Base-by-base conservation (phyloP, 2,888 invertebrate species). In the Siphlonurus alternatus region DNA sequence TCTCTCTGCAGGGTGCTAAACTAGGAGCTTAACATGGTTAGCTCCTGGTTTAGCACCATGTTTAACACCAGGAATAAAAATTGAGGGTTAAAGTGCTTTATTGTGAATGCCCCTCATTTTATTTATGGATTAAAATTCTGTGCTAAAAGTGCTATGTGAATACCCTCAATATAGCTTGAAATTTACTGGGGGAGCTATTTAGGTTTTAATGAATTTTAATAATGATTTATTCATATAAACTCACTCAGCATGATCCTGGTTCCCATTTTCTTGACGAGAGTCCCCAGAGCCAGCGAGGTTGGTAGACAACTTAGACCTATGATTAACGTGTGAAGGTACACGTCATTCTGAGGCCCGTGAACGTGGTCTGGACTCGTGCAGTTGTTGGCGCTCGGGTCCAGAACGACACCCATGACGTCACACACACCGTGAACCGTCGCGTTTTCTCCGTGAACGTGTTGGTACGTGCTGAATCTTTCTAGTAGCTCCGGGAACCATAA, bases 401-500 rank as follows among this genome's bases (percentile, higher is more conserved):
- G 75, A 2, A 79, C 72, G 18, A 83, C 56, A 7, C 56, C 56
- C 56, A 56, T 83, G 63, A 85, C 82, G 7, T 85, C 79, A 18
- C 88, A 87, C 1, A 89, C 88, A 70, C 87, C 86, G 73, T 89
- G 89, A 5, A 90, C 87, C 0, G 88, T 86, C 0, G 88, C 87
- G 0, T 81, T 79, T 62, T 82, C 78, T 67, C 83, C 83, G 0
- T 56, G 5, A 7, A 56, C 3, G 61, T 61, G 25, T 20, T 61
- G 18, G n/a, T 18, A 61, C n/a, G 5, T 5, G n/a, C 61, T 24
- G 75, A 89, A 89, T 63, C 92, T 85, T 75, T 85, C 84, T 77
- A 93, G 93, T 70, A 93, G 76, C 75, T 92, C 92, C 18, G 92
- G 92, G 77, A 93, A 92, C 93, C 93, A 93, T 74, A 93, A 84